A percentile compares a stretch with the other conserved stretches of the same genome.
Evolutionary conservation across 2,888 invertebrate genomes (phyloP).

Genomic region (Napeogenes inachia): DNA sequence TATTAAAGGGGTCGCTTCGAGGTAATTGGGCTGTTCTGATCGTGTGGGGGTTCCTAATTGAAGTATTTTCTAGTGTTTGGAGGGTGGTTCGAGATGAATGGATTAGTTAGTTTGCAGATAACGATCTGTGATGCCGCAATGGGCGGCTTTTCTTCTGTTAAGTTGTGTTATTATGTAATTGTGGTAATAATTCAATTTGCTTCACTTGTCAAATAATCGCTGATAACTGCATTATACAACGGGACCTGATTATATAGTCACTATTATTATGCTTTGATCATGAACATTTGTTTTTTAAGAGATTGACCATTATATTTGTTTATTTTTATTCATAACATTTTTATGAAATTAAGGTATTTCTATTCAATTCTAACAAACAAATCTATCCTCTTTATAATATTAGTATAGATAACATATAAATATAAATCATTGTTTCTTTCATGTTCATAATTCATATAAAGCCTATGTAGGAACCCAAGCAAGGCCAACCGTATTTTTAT

Average conservation of each 20-base stretch:
- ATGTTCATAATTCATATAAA: no score
- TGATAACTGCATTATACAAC: not conserved
- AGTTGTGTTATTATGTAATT: slow-evolving; percentile 30
- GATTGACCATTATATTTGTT: no score
- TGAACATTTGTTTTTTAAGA: no score
- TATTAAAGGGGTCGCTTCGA: slow-evolving; percentile 63
- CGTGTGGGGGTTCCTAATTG: slow-evolving; percentile 56
- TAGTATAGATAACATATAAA: no score
- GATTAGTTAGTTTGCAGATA: slow-evolving; percentile 65
- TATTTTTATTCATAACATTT: no score
- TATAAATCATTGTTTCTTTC: no score
- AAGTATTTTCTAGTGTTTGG: slow-evolving; percentile 67
- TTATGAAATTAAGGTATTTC: no score
- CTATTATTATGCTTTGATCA: no score
- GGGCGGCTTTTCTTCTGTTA: slow-evolving; percentile 34
- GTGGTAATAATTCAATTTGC: slow-evolving; percentile 25
- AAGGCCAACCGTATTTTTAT: no score
- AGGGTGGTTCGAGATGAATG: slow-evolving; percentile 62
- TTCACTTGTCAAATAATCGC: slow-evolving; percentile 22
- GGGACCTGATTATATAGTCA: not conserved
- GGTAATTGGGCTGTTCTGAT: slow-evolving; percentile 74
- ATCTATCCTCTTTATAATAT: no score
- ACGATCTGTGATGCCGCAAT: slow-evolving; percentile 51
- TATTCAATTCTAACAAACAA: no score
- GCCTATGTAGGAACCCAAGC: no score